A percentile compares a stretch with the other conserved stretches of the same genome.
These are phyloP conservation scores for Erannis defoliaria DNA, from an alignment of 2,888 invertebrate species.

Conservation along the genomic window DNA sequence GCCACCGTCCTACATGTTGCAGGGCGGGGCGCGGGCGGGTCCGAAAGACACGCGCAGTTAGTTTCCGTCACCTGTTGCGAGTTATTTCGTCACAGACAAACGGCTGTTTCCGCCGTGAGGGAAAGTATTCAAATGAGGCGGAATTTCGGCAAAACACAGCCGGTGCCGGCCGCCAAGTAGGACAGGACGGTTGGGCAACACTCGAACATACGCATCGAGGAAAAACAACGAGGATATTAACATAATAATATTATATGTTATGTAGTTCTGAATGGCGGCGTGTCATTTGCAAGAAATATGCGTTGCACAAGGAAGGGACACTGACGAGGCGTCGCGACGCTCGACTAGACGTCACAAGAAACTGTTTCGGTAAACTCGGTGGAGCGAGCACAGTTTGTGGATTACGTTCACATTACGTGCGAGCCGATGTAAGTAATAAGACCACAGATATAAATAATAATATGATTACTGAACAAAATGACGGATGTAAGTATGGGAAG, in stretches of 20 bases:
- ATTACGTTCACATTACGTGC: too few species aligned
- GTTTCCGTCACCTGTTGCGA: conserved; percentile 52
- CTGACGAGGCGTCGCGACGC: too few species aligned
- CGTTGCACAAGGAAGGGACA: neutral
- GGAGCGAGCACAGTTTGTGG: too few species aligned
- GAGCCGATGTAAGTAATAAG: too few species aligned
- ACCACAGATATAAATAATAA: neutral
- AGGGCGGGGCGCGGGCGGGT: conserved; percentile 10
- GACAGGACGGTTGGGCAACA: conserved; percentile 22
- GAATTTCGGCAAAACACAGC: conserved; percentile 47
- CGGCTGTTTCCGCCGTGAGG: conserved; percentile 68
- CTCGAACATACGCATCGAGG: conserved; percentile 4
- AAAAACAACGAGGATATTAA: too few species aligned
- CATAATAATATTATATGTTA: too few species aligned
- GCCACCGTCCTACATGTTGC: too few species aligned
- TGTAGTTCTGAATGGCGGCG: too few species aligned
- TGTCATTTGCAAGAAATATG: neutral
- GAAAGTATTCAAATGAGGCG: conserved; percentile 67
- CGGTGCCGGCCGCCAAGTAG: conserved; percentile 25
- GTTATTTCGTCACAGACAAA: conserved; percentile 61
- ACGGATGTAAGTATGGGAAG: conserved; percentile 19
- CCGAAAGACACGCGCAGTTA: conserved; percentile 53
- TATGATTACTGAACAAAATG: conserved; percentile 14
- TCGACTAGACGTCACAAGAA: too few species aligned
- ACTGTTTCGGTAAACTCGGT: too few species aligned